Evolutionary conservation across 2,797 vertebrate species (phyloP).

Genomic region (Melanotaenia parkinsoni): DNA sequence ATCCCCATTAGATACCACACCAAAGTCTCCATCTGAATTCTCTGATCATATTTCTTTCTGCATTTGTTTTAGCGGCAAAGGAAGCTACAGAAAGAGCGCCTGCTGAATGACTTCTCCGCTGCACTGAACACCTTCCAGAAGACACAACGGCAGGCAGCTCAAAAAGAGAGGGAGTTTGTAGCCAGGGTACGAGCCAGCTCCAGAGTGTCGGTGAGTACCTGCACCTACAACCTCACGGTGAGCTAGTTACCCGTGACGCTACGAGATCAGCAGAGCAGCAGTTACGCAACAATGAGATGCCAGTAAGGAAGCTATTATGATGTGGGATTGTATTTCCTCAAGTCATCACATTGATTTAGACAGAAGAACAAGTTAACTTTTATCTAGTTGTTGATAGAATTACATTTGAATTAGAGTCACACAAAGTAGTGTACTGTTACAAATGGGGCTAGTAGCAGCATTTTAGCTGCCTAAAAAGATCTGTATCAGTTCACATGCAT

Average conservation of each 20-base stretch:
- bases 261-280: not conserved
- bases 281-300: not conserved
- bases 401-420: not conserved
- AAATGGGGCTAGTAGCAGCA: not conserved
- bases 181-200: slow-evolving; percentile 94
- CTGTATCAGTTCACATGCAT: not conserved
- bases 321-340: not conserved
- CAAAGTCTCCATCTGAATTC: not conserved
- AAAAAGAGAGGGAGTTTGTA: slow-evolving; percentile 94
- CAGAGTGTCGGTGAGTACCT: slow-evolving; percentile 89
- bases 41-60: not conserved
- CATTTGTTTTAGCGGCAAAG: slow-evolving; percentile 88
- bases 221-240: not conserved
- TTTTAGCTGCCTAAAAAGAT: not conserved
- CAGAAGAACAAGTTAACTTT: rapidly evolving
- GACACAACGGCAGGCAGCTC: slow-evolving; percentile 91
- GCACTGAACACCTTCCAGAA: slow-evolving; percentile 91
- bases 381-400: not conserved
- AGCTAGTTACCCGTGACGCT: not conserved
- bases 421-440: not conserved
- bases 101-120: slow-evolving; percentile 92
- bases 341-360: not conserved
- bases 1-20: no score
- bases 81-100: slow-evolving; percentile 93
- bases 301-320: not conserved